Percentiles rank a stretch among this genome's conserved stretches.
These are phyloP conservation scores for Drosophila stalkeri DNA, from an alignment of 2,888 invertebrate genomes.

Conservation along the genomic window DNA sequence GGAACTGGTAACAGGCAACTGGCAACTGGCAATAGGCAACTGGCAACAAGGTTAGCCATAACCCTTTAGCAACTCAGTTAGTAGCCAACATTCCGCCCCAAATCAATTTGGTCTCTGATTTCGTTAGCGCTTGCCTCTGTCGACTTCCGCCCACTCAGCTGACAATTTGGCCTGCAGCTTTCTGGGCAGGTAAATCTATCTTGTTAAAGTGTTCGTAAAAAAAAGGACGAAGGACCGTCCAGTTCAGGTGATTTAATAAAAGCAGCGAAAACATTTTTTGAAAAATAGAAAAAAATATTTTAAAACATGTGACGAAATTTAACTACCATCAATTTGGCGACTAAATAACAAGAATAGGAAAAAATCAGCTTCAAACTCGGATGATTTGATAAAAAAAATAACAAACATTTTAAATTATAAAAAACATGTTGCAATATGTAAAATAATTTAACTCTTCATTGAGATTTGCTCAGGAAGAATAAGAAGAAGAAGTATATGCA, in stretches of 20 bases:
- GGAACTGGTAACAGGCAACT: constrained; percentile 17
- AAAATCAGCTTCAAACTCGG: too few relatives aligned
- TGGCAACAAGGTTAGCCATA: constrained; percentile 36
- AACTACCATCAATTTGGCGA: neutral
- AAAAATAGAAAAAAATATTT: neutral
- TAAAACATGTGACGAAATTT: neutral
- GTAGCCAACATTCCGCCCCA: constrained; percentile 9
- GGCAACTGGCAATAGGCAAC: neutral
- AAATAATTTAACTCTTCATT: too few relatives aligned
- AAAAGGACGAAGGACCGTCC: neutral
- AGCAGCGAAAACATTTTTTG: neutral
- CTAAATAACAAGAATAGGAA: neutral
- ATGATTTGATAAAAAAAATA: neutral
- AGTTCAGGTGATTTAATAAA: neutral
- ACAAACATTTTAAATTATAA: too few relatives aligned
- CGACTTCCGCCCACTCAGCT: constrained; percentile 70
- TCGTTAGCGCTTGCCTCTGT: constrained; percentile 58
- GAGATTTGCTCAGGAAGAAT: too few relatives aligned
- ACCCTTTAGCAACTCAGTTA: constrained; percentile 34
- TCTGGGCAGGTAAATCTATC: constrained; percentile 50
- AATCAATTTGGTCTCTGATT: constrained; percentile 59
- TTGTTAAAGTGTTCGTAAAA: constrained; percentile 13
- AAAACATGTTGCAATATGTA: too few relatives aligned
- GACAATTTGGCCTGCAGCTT: constrained; percentile 55
- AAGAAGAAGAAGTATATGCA: too few relatives aligned